phyloP scores from a whole-genome alignment of 2,888 invertebrate species.

The Sinodicranocentrus sp. region DNA sequence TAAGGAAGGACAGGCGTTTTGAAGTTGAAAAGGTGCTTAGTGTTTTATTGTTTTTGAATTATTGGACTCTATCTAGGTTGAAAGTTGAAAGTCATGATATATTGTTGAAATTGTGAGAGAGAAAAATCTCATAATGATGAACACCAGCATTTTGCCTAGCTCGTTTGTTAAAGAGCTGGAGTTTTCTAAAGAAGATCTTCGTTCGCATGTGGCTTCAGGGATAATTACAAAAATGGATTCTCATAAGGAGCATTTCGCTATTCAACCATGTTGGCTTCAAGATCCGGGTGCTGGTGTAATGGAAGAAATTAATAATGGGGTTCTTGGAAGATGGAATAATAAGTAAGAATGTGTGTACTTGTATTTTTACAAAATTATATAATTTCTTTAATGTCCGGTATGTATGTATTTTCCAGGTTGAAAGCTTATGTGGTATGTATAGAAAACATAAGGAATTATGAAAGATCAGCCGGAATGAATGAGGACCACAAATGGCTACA shows the following conservation, averaged over 20 bases:
- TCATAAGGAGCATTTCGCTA: constrained; percentile 63
- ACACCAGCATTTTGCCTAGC: constrained; percentile 17
- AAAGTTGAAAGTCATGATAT: too few relatives aligned
- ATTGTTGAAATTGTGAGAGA: too few relatives aligned
- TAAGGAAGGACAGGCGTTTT: too few relatives aligned
- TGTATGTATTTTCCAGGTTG: constrained; percentile 51
- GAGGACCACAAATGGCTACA: constrained; percentile 71
- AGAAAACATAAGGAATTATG: constrained; percentile 45
- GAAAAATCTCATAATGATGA: constrained; percentile 22
- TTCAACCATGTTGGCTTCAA: constrained; percentile 66
- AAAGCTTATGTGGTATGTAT: constrained; percentile 60
- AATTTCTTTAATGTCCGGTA: too few relatives aligned
- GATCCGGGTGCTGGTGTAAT: constrained; percentile 50
- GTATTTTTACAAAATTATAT: neutral
- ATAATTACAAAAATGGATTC: constrained; percentile 36
- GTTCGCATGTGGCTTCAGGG: constrained; percentile 37
- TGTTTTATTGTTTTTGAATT: too few relatives aligned
- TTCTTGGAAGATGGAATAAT: constrained; percentile 64
- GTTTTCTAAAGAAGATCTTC: constrained; percentile 16
- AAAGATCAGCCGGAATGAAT: constrained; percentile 54
- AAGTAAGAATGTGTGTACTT: constrained; percentile 34
- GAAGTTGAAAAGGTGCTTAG: too few relatives aligned
- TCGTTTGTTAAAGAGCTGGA: neutral
- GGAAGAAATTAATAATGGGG: constrained; percentile 51
- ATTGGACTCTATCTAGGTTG: too few relatives aligned